A percentile compares a stretch with the other conserved stretches of the same genome.
Conservation (phyloP, 2,797 vertebrate species). For the Cirrhinus mrigala region DNA sequence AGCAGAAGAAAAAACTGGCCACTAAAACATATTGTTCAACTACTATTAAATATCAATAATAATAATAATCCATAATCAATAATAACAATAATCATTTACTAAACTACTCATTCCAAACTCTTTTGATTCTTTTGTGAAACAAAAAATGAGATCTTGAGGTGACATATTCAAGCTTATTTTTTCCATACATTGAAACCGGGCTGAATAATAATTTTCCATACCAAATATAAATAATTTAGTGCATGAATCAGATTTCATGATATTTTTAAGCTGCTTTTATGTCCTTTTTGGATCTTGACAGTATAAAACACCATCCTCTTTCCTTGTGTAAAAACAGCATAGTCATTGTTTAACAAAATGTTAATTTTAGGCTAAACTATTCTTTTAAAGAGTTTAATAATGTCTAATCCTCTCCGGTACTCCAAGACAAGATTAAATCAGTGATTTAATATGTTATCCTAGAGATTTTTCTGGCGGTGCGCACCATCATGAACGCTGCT, state of each 20-base stretch:
- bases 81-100: too few relatives aligned
- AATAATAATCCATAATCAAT: too few relatives aligned
- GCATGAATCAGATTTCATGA: neutral
- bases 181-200: too few relatives aligned
- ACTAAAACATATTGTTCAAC: too few relatives aligned
- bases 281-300: neutral
- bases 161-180: neutral
- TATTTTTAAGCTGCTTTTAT: neutral
- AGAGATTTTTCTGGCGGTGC: neutral
- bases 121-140: too few relatives aligned
- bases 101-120: too few relatives aligned
- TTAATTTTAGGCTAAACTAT: neutral
- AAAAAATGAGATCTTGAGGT: neutral
- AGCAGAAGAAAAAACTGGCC: too few relatives aligned
- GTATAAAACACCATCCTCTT: neutral
- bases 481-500: slow-evolving; percentile 85
- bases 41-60: too few relatives aligned
- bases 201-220: too few relatives aligned
- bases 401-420: neutral
- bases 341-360: neutral
- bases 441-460: neutral
- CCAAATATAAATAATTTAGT: too few relatives aligned
- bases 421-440: neutral
- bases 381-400: neutral
- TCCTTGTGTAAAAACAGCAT: too few relatives aligned